These are phyloP conservation scores for Urocynchramus pylzowi DNA, from an alignment of 2,113 vertebrate genomes.

Conservation along the genomic window DNA sequence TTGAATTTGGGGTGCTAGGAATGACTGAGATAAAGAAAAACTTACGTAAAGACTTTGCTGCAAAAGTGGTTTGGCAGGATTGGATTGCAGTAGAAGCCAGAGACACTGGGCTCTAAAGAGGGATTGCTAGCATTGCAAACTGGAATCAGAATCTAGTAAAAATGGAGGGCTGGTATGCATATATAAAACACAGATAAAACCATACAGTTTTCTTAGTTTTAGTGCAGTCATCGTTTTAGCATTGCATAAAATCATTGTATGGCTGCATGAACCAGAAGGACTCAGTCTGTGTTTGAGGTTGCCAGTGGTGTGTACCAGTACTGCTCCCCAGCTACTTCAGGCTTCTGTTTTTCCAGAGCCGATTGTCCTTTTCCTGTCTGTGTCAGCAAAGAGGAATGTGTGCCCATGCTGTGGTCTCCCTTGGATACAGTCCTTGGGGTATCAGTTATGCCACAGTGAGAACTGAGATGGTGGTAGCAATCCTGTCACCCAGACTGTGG, in stretches of 20 bases:
- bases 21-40: neutral
- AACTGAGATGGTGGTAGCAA: neutral
- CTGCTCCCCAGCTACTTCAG: neutral
- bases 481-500: neutral
- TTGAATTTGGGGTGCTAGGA: neutral
- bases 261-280: neutral
- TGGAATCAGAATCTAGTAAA: neutral
- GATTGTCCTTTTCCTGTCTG: neutral
- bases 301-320: too few relatives aligned
- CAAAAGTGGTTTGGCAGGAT: neutral
- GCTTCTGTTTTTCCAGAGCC: neutral
- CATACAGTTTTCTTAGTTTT: neutral
- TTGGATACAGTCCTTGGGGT: neutral
- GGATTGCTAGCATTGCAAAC: neutral
- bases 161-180: neutral
- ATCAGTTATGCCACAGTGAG: neutral
- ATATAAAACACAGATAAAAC: neutral
- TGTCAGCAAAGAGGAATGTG: neutral
- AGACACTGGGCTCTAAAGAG: neutral
- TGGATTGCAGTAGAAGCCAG: neutral
- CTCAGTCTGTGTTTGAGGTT: fast-evolving
- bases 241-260: neutral
- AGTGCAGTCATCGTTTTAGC: neutral
- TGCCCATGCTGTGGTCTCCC: neutral
- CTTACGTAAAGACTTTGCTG: neutral